Evolutionary conservation across 35 echinoderm and acorn worm genomes (phyloP).

Genomic region (Heliocidaris erythrogramma): DNA sequence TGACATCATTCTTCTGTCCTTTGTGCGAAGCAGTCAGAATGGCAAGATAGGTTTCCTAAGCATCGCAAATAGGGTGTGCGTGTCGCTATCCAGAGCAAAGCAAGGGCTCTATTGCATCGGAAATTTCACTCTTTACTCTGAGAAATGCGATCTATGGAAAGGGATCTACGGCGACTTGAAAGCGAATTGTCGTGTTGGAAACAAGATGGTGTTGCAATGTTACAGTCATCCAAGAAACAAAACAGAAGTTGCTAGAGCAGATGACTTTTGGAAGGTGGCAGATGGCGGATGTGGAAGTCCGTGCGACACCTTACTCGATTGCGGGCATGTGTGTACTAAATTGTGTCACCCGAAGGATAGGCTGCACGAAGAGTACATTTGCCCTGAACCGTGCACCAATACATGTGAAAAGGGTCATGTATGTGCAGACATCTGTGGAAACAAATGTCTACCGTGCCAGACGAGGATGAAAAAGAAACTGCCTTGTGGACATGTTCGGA

Average conservation of each 20-base stretch:
- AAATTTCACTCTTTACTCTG: conserved; percentile 66
- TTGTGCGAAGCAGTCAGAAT: conserved; percentile 87
- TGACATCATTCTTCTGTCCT: conserved; percentile 92
- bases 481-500: conserved; percentile 24
- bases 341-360: conserved; percentile 69
- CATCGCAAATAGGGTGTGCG: conserved; percentile 80
- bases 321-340: conserved; percentile 71
- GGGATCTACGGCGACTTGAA: conserved; percentile 50
- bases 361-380: conserved; percentile 57
- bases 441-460: conserved; percentile 52
- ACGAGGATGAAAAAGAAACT: conserved; percentile 24
- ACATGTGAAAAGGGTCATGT: conserved; percentile 21
- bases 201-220: conserved; percentile 59
- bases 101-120: conserved; percentile 90
- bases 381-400: conserved; percentile 48
- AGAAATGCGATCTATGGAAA: conserved; percentile 76
- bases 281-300: conserved; percentile 67
- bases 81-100: conserved; percentile 83
- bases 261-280: conserved; percentile 69
- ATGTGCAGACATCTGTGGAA: conserved; percentile 3
- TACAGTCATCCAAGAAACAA: conserved; percentile 69
- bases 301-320: conserved; percentile 62
- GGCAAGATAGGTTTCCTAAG: conserved; percentile 91
- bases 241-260: conserved; percentile 33
- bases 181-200: conserved; percentile 36